A percentile compares a stretch with the other conserved stretches of the same genome.
phyloP scores from a whole-genome alignment of 2,797 vertebrate species.

The Crenichthys baileyi region DNA sequence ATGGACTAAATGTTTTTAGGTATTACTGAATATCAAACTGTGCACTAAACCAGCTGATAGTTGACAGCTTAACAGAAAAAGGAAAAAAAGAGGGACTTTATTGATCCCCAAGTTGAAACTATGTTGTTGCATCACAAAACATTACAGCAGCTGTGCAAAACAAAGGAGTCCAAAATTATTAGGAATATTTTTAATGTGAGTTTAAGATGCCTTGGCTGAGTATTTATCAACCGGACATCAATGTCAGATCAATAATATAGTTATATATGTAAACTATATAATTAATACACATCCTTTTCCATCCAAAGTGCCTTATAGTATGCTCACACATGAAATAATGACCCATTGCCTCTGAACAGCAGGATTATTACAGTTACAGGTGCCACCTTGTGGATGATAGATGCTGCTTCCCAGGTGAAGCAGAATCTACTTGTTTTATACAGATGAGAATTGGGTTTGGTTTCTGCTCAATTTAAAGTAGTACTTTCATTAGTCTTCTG shows the following conservation, averaged over 20 bases:
- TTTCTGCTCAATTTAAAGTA: neutral
- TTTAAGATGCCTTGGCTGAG: too few relatives aligned
- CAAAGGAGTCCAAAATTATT: neutral
- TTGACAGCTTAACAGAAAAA: neutral
- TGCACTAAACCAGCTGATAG: neutral
- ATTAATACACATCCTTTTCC: too few relatives aligned
- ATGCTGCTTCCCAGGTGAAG: neutral
- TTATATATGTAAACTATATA: neutral
- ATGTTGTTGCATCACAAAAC: too few relatives aligned
- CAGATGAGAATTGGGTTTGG: neutral
- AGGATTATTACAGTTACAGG: neutral
- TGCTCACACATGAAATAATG: neutral
- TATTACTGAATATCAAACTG: too few relatives aligned
- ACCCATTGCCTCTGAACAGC: neutral
- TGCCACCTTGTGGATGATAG: constrained; percentile 47
- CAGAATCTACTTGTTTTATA: neutral
- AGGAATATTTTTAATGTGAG: neutral
- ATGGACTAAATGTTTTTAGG: neutral
- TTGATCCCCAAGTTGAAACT: too few relatives aligned
- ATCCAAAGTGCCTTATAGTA: neutral
- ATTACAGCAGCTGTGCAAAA: neutral
- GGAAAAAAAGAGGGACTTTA: too few relatives aligned
- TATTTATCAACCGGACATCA: neutral
- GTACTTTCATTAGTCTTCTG: neutral
- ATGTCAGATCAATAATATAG: neutral